Evolutionary conservation across 2,797 vertebrate species (phyloP).

Genomic region (Sebastes kiyomatsui): DNA sequence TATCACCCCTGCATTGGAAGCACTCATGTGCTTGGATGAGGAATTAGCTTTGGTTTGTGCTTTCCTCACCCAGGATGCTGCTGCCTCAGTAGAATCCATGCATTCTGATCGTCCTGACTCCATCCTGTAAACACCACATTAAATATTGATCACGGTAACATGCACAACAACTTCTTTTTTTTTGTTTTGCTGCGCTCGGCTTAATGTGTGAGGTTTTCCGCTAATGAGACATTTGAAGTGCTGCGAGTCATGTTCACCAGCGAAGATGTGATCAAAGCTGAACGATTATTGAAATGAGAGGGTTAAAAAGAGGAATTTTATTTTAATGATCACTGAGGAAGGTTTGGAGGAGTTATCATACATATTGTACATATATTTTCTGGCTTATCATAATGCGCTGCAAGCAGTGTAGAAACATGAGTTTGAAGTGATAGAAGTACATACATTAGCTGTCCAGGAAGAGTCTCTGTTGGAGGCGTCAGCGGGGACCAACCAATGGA

Average conservation of each 20-base stretch:
- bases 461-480: slow-evolving; percentile 4
- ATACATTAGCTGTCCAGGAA: slow-evolving; percentile 15
- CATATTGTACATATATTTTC: background rate
- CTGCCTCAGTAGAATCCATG: slow-evolving; percentile 38
- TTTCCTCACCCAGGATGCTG: slow-evolving; percentile 39
- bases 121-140: slow-evolving; percentile 60
- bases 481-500: background rate
- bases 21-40: slow-evolving; percentile 3
- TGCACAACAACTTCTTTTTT: slow-evolving; percentile 19
- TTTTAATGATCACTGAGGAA: slow-evolving; percentile 21
- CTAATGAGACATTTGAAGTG: slow-evolving; percentile 56
- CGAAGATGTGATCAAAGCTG: slow-evolving; percentile 57
- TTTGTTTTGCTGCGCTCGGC: slow-evolving; percentile 28
- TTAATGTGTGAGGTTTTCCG: slow-evolving; percentile 30
- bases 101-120: slow-evolving; percentile 47
- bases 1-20: slow-evolving; percentile 16
- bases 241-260: slow-evolving; percentile 25
- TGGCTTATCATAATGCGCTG: background rate
- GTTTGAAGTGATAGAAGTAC: background rate
- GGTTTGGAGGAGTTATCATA: background rate
- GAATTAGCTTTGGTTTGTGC: slow-evolving; percentile 33
- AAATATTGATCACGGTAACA: slow-evolving; percentile 66
- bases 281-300: slow-evolving; percentile 39
- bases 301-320: slow-evolving; percentile 16
- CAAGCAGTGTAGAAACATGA: background rate